A percentile compares a stretch with the other conserved stretches of the same genome.
Evolutionary conservation across 2,113 vertebrate genomes (phyloP).

Genomic region (Acanthochromis polyacanthus): DNA sequence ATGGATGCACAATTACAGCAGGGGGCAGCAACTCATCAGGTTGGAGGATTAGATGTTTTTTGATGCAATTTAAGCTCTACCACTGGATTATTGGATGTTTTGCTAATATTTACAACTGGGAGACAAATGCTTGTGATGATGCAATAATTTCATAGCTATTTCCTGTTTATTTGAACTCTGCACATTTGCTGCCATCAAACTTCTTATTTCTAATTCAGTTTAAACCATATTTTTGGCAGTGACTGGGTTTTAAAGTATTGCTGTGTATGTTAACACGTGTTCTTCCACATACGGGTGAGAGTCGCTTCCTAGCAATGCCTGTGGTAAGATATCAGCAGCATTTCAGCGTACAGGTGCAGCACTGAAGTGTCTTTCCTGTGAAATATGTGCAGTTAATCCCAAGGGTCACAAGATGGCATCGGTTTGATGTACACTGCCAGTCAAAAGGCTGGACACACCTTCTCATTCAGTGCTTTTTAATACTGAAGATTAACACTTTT

Average conservation of each 20-base stretch:
- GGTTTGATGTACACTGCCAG: too few species aligned
- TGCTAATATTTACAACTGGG: neutral
- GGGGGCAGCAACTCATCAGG: slow-evolving; percentile 72
- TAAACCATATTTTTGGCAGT: neutral
- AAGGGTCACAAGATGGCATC: neutral
- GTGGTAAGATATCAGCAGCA: neutral
- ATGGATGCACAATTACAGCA: slow-evolving; percentile 54
- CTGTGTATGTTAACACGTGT: too few species aligned
- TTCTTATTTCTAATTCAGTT: neutral
- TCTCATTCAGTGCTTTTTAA: too few species aligned
- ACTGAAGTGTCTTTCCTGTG: neutral
- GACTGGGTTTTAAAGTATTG: neutral
- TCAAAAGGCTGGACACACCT: too few species aligned
- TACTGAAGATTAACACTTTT: too few species aligned
- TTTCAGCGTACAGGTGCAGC: neutral
- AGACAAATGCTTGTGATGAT: neutral
- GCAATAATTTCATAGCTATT: slow-evolving; percentile 9
- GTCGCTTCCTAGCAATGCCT: neutral
- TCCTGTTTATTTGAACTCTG: neutral
- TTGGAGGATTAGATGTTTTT: neutral
- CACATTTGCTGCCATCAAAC: neutral
- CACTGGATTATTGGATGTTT: neutral
- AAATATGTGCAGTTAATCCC: neutral
- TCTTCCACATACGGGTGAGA: neutral
- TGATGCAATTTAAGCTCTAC: neutral